Evolutionary conservation across 1,140 invertebrate species (phyloP).

Genomic region (Heliconius himera): DNA sequence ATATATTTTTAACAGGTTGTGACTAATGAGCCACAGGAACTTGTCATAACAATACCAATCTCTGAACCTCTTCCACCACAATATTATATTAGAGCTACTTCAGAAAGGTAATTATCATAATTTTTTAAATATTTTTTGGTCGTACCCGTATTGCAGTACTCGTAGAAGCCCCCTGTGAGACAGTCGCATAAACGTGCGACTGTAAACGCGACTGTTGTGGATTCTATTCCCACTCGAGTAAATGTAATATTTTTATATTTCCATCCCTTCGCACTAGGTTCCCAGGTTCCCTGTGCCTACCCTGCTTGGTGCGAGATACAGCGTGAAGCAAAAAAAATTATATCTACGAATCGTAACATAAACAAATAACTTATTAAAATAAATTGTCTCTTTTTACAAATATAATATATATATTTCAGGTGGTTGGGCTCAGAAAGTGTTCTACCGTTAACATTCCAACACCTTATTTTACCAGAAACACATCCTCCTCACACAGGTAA

Average conservation of each 20-base stretch:
- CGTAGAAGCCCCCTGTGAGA: no score
- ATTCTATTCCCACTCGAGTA: no score
- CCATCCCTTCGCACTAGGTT: no score
- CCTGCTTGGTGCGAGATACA: no score
- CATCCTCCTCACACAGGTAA: conserved; percentile 95
- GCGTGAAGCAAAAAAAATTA: no score
- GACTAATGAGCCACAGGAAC: conserved; percentile 87
- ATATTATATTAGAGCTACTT: conserved; percentile 94
- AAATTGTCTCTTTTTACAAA: background rate
- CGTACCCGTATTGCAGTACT: no score
- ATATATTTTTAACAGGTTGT: conserved; percentile 81
- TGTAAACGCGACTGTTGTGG: no score
- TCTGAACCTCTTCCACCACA: conserved; percentile 94
- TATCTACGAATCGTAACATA: no score
- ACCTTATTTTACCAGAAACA: conserved; percentile 95
- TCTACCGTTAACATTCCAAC: conserved; percentile 91
- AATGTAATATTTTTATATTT: no score
- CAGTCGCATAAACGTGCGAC: no score
- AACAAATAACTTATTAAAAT: background rate
- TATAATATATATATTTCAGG: conserved; percentile 59
- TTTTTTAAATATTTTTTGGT: background rate
- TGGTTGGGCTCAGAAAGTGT: conserved; percentile 93
- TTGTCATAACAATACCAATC: conserved; percentile 98
- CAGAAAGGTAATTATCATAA: conserved; percentile 85
- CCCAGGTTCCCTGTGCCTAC: no score